Conservation (phyloP, 35 echinoderm and acorn worm genomes). For the Diadema setosum region DNA sequence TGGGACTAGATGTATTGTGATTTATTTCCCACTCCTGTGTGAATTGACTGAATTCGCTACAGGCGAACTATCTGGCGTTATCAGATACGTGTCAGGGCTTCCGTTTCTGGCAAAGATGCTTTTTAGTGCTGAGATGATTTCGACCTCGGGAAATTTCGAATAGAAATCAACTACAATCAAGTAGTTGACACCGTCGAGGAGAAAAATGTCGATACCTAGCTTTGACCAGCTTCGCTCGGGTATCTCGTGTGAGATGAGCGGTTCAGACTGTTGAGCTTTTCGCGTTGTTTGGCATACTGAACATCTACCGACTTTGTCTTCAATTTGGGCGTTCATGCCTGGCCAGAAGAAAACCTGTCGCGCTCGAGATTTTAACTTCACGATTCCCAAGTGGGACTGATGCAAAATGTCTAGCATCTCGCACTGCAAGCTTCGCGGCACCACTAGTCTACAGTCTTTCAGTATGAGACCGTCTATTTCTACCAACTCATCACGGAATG, state of each 20-base stretch:
- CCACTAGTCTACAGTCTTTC: slow-evolving; percentile 16
- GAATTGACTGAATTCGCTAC: no score
- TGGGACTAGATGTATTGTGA: not conserved
- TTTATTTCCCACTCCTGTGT: not conserved
- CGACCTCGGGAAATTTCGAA: slow-evolving; percentile 30
- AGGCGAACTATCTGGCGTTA: no score
- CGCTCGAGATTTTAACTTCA: slow-evolving; percentile 38
- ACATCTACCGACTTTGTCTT: slow-evolving; percentile 40
- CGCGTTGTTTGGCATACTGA: slow-evolving; percentile 6
- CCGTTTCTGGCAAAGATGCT: not conserved
- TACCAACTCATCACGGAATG: slow-evolving; percentile 28
- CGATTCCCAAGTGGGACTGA: slow-evolving; percentile 58
- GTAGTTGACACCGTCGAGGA: no score
- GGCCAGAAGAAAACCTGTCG: slow-evolving; percentile 48
- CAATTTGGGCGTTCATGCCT: slow-evolving; percentile 36
- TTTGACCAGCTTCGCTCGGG: slow-evolving; percentile 22
- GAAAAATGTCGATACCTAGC: not conserved
- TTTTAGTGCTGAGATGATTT: not conserved
- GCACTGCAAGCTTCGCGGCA: slow-evolving; percentile 44
- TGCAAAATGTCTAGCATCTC: slow-evolving; percentile 56
- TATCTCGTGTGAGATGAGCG: not conserved
- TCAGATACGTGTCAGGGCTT: not conserved
- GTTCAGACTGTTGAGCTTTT: slow-evolving; percentile 30
- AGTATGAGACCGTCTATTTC: slow-evolving; percentile 24
- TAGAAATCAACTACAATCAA: slow-evolving; percentile 26